Evolutionary conservation across 2,113 vertebrate genomes (phyloP).

Genomic region (Cairina moschata): DNA sequence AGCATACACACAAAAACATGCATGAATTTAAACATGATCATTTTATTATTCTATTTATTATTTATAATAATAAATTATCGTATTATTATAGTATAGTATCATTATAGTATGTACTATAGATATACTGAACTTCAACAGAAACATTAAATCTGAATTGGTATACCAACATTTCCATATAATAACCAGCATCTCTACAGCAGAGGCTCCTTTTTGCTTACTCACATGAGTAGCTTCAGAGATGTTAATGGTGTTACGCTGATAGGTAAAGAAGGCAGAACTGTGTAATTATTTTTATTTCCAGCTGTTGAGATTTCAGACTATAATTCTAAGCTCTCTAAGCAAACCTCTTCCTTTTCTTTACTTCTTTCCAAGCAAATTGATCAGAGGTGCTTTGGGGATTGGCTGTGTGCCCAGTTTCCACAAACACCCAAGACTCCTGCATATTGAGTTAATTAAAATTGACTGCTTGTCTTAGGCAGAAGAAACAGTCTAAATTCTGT

Average conservation of each 20-base stretch:
- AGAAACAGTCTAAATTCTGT: constrained; percentile 65
- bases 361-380: constrained; percentile 76
- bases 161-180: background rate
- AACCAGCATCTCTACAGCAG: background rate
- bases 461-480: constrained; percentile 79
- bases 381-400: constrained; percentile 70
- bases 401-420: constrained; percentile 76
- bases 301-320: constrained; percentile 40
- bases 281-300: constrained; percentile 67
- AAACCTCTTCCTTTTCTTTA: constrained; percentile 64
- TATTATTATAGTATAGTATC: background rate
- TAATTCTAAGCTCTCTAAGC: constrained; percentile 45
- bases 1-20: background rate
- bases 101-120: background rate
- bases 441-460: constrained; percentile 84
- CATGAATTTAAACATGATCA: background rate
- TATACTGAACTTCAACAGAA: background rate
- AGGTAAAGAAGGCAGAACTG: background rate
- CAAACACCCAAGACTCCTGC: constrained; percentile 72
- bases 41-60: background rate
- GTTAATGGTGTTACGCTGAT: background rate
- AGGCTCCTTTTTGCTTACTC: background rate
- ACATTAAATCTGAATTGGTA: background rate
- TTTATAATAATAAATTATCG: background rate
- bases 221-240: background rate